Base-by-base conservation (phyloP, 2,113 vertebrate genomes). In the Apodemus sylvaticus region DNA sequence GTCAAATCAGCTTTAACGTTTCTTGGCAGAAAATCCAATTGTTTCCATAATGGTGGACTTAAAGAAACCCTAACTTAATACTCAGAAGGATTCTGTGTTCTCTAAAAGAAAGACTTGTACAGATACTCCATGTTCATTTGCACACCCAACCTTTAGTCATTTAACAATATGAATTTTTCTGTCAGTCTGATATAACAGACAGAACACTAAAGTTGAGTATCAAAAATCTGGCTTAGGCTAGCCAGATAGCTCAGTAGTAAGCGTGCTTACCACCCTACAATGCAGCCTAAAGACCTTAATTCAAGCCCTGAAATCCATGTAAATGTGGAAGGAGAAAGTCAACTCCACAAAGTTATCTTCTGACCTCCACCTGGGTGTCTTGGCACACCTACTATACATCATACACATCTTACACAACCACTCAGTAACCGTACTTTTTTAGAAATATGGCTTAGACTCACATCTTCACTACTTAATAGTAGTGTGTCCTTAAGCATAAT, bases 1-100 rank as follows among this genome's bases (percentile, higher is more conserved):
- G 93, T 98, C 95, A 97, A 97, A 97, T 96, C 94, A 97, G 86
- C 71, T 92, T 91, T 97, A 95, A 98, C 94, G 95, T 89, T 94
- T 95, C 91, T 97, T 97, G 96, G 96, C 94, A 98, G 90, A 97
- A 97, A 97, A 98, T 94, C 62, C 97, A 96, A 97, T 95, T 94
- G 90, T 96, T 96, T 97, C 81, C 0, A 22, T 91, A 96, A 96
- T 96, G 92, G 90, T 93, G 58, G 94, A 96, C 95, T 96, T 95
- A 95, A 94, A 95, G 93, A 94, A 95, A 96, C 42, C 64, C 73
- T 86, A 95, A 96, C 77, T 93, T 97, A 97, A 97, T 91, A 70
- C 60, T 76, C 81, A 94, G 60, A 95, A 93, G 42, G 31, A 88
- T 93, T 94, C 95, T 92, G 81, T 86, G 68, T 89, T 97, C 96